These are phyloP conservation scores for Hypselothyrea guttata DNA, from an alignment of 2,888 invertebrate genomes.

Conservation along the genomic window DNA sequence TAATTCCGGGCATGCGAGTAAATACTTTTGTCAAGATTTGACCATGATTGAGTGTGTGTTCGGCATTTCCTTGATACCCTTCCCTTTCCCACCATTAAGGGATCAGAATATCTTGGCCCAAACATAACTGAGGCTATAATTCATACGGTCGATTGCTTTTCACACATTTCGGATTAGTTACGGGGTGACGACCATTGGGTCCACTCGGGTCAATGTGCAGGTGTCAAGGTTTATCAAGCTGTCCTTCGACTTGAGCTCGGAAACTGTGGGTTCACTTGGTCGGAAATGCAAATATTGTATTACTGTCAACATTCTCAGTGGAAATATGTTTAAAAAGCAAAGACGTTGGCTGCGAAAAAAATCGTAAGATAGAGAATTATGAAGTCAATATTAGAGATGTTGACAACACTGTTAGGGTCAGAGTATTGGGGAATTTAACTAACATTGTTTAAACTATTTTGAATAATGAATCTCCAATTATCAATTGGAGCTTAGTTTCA, in stretches of 20 bases:
- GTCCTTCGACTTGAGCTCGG: background rate
- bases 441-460: too few relatives aligned
- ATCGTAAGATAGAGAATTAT: too few relatives aligned
- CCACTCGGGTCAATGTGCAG: constrained; percentile 42
- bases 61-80: background rate
- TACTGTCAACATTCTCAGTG: constrained; percentile 8
- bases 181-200: constrained; percentile 24
- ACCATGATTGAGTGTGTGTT: constrained; percentile 71
- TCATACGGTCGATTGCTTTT: constrained; percentile 69
- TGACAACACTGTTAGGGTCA: too few relatives aligned
- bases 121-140: constrained; percentile 64
- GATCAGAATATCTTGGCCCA: background rate
- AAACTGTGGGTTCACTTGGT: background rate
- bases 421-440: too few relatives aligned
- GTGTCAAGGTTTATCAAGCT: constrained; percentile 41
- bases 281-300: constrained; percentile 20
- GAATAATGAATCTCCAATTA: too few relatives aligned
- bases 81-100: background rate
- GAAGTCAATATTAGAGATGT: too few relatives aligned
- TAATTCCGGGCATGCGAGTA: constrained; percentile 70
- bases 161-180: constrained; percentile 42
- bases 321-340: background rate
- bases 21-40: constrained; percentile 69
- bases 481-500: too few relatives aligned
- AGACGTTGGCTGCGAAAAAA: too few relatives aligned